These are phyloP conservation scores for Cheilosia pagana DNA, from an alignment of 2,888 invertebrate genomes.

Conservation along the genomic window DNA sequence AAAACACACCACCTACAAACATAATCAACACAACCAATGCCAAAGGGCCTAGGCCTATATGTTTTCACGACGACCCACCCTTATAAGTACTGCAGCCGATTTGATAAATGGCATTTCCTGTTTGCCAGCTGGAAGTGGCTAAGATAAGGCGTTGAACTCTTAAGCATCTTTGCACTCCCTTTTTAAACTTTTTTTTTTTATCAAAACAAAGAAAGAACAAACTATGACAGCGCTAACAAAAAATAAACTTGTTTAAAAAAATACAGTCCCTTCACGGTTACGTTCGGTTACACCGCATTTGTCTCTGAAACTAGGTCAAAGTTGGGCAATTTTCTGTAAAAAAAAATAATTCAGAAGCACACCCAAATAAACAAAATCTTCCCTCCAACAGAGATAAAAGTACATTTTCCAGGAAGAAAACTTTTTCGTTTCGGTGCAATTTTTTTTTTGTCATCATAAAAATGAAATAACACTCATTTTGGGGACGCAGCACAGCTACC, in stretches of 20 bases:
- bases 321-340: constrained; percentile 1
- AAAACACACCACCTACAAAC: background rate
- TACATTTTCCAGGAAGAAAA: constrained; percentile 37
- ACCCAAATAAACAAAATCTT: background rate
- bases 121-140: constrained; percentile 33
- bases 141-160: constrained; percentile 28
- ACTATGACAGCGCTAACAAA: constrained; percentile 4
- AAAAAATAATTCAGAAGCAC: background rate
- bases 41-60: background rate
- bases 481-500: constrained; percentile 1
- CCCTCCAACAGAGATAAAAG: background rate
- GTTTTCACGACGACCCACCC: background rate
- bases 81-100: constrained; percentile 14
- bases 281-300: background rate
- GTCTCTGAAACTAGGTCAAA: constrained; percentile 43
- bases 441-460: constrained; percentile 1
- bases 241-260: constrained; percentile 14
- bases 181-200: background rate
- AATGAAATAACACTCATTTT: background rate
- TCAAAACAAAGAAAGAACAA: background rate
- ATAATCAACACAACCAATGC: constrained; percentile 2
- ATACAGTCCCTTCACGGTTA: background rate
- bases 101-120: constrained; percentile 38
- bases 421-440: constrained; percentile 1
- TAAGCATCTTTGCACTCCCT: background rate